Evolutionary conservation across 1,140 invertebrate species (phyloP), one percentile per base, ranked within the genome.

Genomic region (Drosophila arizonae): DNA sequence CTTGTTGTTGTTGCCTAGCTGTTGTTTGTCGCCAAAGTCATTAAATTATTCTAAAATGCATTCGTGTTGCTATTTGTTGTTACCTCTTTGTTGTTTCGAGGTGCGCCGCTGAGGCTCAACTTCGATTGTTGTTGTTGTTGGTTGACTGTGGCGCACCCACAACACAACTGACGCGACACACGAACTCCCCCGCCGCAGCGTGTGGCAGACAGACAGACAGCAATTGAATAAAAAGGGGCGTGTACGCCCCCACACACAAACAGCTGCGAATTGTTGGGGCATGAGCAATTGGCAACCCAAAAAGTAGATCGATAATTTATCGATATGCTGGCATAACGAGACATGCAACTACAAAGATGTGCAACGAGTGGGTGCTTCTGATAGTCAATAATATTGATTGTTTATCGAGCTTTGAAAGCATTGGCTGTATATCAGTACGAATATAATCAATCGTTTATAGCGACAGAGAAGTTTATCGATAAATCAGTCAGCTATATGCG

Each of bases 21-120:
- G 36, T 41, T 57, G 55, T 4, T 43, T 57, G 55, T 26, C 36
- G 55, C 17, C 39, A 33, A 21, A 41, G 26, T 46, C 36, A 65
- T 71, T 71, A 55, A 80, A 77, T 55, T 85, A 85, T 85, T 85
- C 81, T 85, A 80, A 65, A 76, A 85, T 77, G 33, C 24, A 62
- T 62, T 63, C 57, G 48, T 69, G 56, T 60, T 66, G 61, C 56
- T 30, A 55, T 61, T 48, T 63, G 60, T 41, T 41, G 30, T 30
- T 52, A 62, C 8, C 33, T 57, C 43, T 41, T 54, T 64, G 54
- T 52, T 67, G 33, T 9, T 13, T 11, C 17, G 46, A 63, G 79
- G 81, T 77, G 81, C 76, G 81, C 81, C 81, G 65, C 69, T 36
- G 56, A 45, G 43, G 39, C 64, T 36, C 58, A 61, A 48, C 43